Evolutionary conservation across 2,888 invertebrate genomes (phyloP).

Genomic region (Megamerina dolium): DNA sequence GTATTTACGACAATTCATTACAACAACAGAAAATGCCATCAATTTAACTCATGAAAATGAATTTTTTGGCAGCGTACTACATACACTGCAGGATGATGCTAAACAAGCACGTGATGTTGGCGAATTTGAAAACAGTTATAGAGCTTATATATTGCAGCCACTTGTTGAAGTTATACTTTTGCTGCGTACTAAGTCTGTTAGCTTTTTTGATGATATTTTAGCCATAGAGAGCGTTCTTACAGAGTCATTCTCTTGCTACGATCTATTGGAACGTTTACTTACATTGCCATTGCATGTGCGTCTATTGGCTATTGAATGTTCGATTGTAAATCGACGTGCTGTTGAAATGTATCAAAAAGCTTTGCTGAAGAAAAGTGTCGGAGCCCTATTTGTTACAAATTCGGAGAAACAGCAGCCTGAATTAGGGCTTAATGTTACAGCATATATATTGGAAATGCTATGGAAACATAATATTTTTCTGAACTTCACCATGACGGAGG

Average conservation of each 20-base stretch:
- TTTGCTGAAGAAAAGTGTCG: slow-evolving; percentile 13
- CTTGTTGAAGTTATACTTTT: slow-evolving; percentile 30
- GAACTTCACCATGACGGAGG: slow-evolving; percentile 19
- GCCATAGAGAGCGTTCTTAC: slow-evolving; percentile 31
- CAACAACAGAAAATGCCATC: slow-evolving; percentile 6
- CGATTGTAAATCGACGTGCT: slow-evolving; percentile 30
- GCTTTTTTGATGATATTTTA: slow-evolving; percentile 35
- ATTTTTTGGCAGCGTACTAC: slow-evolving; percentile 28
- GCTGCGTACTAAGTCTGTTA: slow-evolving; percentile 25
- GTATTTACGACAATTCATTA: slow-evolving; percentile 19
- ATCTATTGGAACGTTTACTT: slow-evolving; percentile 17
- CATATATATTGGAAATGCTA: slow-evolving; percentile 33
- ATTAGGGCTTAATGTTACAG: slow-evolving; percentile 21
- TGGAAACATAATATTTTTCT: slow-evolving; percentile 37
- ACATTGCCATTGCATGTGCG: slow-evolving; percentile 28
- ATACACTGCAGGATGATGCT: slow-evolving; percentile 28
- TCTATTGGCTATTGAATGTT: slow-evolving; percentile 31
- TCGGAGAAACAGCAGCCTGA: slow-evolving; percentile 12
- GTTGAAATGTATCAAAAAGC: slow-evolving; percentile 8
- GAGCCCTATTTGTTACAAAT: not conserved
- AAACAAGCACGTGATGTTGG: slow-evolving; percentile 27
- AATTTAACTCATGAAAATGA: slow-evolving; percentile 27
- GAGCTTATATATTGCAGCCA: slow-evolving; percentile 19
- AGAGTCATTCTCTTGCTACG: slow-evolving; percentile 10
- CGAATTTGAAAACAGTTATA: slow-evolving; percentile 25